These are phyloP conservation scores for Diplodus puntazzo DNA, from an alignment of 2,797 vertebrate species.

Conservation along the genomic window DNA sequence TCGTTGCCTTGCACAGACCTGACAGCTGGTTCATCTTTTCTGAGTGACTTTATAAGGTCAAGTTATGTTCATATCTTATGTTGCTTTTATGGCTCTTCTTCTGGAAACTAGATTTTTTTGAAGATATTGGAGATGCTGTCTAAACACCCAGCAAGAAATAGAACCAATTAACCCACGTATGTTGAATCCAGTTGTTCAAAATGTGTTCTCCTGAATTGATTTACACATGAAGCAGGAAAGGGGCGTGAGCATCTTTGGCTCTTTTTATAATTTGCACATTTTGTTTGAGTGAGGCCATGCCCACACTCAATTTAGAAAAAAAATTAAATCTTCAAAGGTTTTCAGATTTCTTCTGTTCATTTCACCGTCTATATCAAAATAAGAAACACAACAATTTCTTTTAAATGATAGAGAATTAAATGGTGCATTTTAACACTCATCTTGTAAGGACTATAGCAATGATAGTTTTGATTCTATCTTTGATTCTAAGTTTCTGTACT, in stretches of 20 bases:
- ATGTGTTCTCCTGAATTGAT: neutral
- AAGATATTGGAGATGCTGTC: neutral
- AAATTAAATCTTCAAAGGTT: no score
- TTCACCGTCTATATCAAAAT: no score
- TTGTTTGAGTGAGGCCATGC: neutral
- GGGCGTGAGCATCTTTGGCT: neutral
- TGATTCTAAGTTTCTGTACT: neutral
- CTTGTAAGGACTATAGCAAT: neutral
- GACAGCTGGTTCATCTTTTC: constrained; percentile 23
- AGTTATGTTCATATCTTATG: neutral
- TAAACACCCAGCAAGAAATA: neutral
- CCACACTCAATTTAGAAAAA: neutral
- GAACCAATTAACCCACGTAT: neutral
- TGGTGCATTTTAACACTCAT: neutral
- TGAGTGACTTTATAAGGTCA: constrained; percentile 2
- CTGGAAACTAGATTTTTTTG: neutral
- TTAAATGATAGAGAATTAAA: neutral
- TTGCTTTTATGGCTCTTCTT: neutral
- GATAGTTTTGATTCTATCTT: neutral
- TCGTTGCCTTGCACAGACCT: constrained; percentile 6
- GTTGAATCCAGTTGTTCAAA: neutral
- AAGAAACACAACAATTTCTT: neutral
- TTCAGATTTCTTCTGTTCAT: no score
- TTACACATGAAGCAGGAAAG: neutral
- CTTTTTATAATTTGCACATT: neutral